Evolutionary conservation across 1,140 invertebrate species (phyloP).

Genomic region (Drosophila ohnishii): DNA sequence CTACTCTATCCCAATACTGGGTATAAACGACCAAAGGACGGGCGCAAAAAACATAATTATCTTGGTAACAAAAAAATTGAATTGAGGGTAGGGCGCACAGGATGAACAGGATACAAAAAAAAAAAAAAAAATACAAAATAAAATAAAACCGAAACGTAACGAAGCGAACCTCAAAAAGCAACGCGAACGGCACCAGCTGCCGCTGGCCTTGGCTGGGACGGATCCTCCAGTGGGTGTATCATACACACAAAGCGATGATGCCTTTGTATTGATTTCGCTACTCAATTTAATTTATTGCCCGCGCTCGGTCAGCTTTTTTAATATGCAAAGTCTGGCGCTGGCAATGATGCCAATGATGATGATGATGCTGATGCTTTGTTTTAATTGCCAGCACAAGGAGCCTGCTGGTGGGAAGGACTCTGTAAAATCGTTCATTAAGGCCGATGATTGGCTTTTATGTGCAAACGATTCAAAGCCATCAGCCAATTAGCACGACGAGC

Average conservation of each 20-base stretch:
- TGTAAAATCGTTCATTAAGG: constrained; percentile 44
- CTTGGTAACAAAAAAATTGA: constrained; percentile 22
- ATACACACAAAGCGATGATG: constrained; percentile 39
- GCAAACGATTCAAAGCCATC: constrained; percentile 46
- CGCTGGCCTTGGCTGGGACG: constrained; percentile 3
- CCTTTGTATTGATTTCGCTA: constrained; percentile 45
- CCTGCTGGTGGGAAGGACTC: constrained; percentile 11
- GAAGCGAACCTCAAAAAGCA: constrained; percentile 52
- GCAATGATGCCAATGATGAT: constrained; percentile 8
- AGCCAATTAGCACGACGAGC: constrained; percentile 31
- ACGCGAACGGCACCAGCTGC: constrained; percentile 33
- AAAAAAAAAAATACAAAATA: constrained; percentile 6
- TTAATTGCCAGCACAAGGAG: constrained; percentile 48
- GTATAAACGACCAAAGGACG: background rate
- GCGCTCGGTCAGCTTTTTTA: constrained; percentile 46
- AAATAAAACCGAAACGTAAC: constrained; percentile 29
- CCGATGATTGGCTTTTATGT: constrained; percentile 50
- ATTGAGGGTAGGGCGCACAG: constrained; percentile 27
- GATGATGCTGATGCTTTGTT: constrained; percentile 39
- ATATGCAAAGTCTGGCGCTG: constrained; percentile 48
- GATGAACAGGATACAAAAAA: constrained; percentile 29
- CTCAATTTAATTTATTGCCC: constrained; percentile 55
- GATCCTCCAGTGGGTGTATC: constrained; percentile 30
- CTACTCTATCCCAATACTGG: background rate
- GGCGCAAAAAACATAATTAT: constrained; percentile 49